Evolutionary conservation across 2,113 vertebrate genomes (phyloP).

Genomic region (Eulemur macaco): DNA sequence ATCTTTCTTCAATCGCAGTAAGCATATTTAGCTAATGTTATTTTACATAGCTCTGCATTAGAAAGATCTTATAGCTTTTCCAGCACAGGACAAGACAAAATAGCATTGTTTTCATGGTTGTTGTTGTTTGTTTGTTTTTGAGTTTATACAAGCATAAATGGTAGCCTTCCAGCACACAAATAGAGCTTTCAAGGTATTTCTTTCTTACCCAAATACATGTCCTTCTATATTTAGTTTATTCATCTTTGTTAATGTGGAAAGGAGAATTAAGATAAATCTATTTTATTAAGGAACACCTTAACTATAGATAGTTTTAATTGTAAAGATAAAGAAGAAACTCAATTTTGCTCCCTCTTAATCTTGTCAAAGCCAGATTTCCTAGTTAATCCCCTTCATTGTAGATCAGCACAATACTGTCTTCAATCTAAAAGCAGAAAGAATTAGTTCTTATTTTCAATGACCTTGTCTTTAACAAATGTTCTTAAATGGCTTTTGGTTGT

Average conservation of each 20-base stretch:
- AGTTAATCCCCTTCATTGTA: background rate
- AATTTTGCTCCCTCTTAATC: background rate
- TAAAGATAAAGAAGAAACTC: slow-evolving; percentile 42
- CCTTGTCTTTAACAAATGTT: slow-evolving; percentile 4
- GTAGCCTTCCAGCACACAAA: background rate
- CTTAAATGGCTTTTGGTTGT: background rate
- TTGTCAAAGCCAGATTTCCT: slow-evolving; percentile 4
- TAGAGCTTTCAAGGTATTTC: background rate
- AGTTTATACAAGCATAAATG: background rate
- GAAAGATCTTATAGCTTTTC: background rate
- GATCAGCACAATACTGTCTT: background rate
- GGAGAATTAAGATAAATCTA: background rate
- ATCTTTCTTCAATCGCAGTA: background rate
- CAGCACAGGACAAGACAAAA: background rate
- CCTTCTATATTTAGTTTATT: background rate
- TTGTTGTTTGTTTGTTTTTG: background rate
- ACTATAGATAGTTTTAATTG: slow-evolving; percentile 27
- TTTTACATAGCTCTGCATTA: background rate
- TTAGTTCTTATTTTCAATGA: slow-evolving; percentile 12
- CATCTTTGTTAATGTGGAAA: slow-evolving; percentile 1
- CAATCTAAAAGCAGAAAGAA: background rate
- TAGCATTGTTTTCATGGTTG: background rate
- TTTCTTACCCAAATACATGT: background rate
- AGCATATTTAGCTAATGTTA: background rate
- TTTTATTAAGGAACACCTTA: slow-evolving; percentile 42